Base-by-base conservation (phyloP, 2,888 invertebrate species). In the Rhabditophanes sp. region DNA sequence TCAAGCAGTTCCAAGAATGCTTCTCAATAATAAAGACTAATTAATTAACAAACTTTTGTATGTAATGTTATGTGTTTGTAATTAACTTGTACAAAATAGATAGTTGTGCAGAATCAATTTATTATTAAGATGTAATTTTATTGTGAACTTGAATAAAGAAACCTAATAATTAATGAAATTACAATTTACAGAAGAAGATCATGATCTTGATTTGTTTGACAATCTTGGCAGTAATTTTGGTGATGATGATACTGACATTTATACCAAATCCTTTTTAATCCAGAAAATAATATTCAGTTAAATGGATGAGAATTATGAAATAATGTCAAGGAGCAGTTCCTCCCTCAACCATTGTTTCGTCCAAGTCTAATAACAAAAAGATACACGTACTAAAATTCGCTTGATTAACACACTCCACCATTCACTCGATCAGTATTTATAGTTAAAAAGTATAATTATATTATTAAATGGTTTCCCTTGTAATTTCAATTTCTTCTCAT, bases 181-280 rank as follows among this genome's bases (percentile, higher is more conserved):
- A 18, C 11, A 1, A 35, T 39, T 59, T 76, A 75, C 77, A 82
- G 82, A 82, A 82, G 80, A 82, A 82, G 76, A 82, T 82, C 68
- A 80, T 82, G 78, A 82, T 82, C 69, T 75, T 82, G 75, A 77
- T 81, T 72, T 82, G 82, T 73, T 74, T 82, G 68, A 75, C 78
- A 67, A 75, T 82, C 67, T 75, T 81, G 67, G 76, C 78, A 65
- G 74, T 80, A 66, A 75, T 81, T 66, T 67, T 75, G 50, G 73
- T 73, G 52, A 39, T 58, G 12, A 46, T 52, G 20, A 28, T 52
- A 11, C 38, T 52, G 36, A 36, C 41, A 30, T 44, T 40, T 31
- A 30, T 49, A 4, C 51, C 51, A 11, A 52, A 40, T 30, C 50
- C 50, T 5, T 50, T 50, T 41, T 50, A 32, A 32, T 17, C n/a